Base-by-base conservation (phyloP, 2,888 invertebrate genomes). In the Trachelus tabidus region DNA sequence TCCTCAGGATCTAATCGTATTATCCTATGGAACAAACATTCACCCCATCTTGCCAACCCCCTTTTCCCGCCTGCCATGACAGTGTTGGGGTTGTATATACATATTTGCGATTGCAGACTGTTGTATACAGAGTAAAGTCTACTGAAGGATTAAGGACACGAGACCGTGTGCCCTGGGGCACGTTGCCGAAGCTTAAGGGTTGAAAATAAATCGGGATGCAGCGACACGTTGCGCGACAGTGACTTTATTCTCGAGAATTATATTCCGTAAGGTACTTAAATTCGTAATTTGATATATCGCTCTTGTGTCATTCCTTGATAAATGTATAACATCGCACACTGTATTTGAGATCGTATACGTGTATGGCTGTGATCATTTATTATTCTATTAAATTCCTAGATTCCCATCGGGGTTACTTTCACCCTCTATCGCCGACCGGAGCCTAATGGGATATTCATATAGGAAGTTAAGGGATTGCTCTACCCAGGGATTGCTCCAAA, bases 331-430 rank as follows among this genome's bases (percentile, higher is more conserved):
- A 23, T 56, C 23, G 23, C 56, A 56, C 56, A 56, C 56, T 56
- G 9, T 9, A 9, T 30, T 30, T 2, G 33, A 56, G 23, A 56
- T 56, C 23, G 1, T 56, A 56, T 56, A 56, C 9, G 9, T 56
- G 76, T 69, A 23, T 12, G 73, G 30, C 69, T 80, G 81, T 0
- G 79, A 80, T 82, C 85, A 89, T 89, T 88, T 88, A 88, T 88
- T 89, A 89, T 89, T 89, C 89, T 87, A 89, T 89, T 87, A 89
- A 88, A 89, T 86, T 89, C 86, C 81, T 83, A 86, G 84, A 81
- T 85, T 82, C 81, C 83, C 84, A 81, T 84, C 80, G 84, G 85
- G 80, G 81, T 71, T 76, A 79, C 35, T 73, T 68, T 35, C 71
- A 40, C 56, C 37, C 73, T 56, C 77, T 77, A 73, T 34, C 12